Evolutionary conservation across 2,113 vertebrate genomes (phyloP).

Genomic region (Manacus vitellinus): DNA sequence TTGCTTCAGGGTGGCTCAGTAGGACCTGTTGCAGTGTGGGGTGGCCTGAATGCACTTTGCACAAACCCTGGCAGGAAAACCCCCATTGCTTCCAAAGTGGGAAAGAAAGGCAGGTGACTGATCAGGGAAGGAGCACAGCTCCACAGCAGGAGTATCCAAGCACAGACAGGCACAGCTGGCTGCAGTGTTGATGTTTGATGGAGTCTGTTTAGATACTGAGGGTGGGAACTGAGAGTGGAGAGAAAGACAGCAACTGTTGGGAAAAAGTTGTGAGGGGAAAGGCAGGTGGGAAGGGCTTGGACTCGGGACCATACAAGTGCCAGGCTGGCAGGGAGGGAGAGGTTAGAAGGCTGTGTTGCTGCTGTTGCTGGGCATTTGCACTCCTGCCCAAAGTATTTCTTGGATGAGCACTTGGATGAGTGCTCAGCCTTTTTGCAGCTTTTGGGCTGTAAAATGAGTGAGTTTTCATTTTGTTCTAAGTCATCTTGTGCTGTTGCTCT

Average conservation of each 20-base stretch:
- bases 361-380: not conserved
- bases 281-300: not conserved
- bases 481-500: not conserved
- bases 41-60: not conserved
- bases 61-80: not conserved
- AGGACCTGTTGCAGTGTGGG: not conserved
- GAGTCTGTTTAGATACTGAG: not conserved
- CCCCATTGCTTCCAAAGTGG: rapidly evolving
- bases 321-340: not conserved
- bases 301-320: rapidly evolving
- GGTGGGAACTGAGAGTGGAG: not conserved
- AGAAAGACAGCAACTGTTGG: not conserved
- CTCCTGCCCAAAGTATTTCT: not conserved
- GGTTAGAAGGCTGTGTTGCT: not conserved
- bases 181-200: not conserved
- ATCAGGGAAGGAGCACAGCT: not conserved
- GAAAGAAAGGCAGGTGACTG: not conserved
- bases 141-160: not conserved
- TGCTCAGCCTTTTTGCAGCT: not conserved
- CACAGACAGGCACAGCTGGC: not conserved
- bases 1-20: not conserved
- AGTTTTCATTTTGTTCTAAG: not conserved
- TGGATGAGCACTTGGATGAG: not conserved
- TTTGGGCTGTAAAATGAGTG: not conserved
- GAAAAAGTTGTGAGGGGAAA: not conserved